A percentile compares a stretch with the other conserved stretches of the same genome.
phyloP scores from a whole-genome alignment of 2,888 invertebrate genomes.

The Acrobasis repandana region DNA sequence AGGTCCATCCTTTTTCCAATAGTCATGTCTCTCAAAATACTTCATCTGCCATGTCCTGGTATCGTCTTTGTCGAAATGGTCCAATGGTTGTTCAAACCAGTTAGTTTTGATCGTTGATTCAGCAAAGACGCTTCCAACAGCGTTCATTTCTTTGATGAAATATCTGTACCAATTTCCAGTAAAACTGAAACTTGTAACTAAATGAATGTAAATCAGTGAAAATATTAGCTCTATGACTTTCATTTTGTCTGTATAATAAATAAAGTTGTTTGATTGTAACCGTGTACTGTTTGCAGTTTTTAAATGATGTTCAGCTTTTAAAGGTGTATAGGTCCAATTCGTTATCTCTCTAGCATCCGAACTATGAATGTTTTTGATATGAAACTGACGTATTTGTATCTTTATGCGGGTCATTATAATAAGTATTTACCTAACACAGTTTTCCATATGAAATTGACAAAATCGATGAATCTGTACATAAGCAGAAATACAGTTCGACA shows the following conservation, averaged over 20 bases:
- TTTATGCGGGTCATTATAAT: slow-evolving; percentile 24
- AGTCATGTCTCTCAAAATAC: slow-evolving; percentile 60
- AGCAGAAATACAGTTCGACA: background rate
- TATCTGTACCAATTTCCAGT: slow-evolving; percentile 48
- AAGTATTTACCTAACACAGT: background rate
- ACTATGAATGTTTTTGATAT: slow-evolving; percentile 13
- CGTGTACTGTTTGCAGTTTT: background rate
- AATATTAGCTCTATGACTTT: slow-evolving; percentile 34
- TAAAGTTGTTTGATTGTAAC: background rate
- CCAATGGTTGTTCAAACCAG: slow-evolving; percentile 64
- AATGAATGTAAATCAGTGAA: slow-evolving; percentile 35
- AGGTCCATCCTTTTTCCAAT: slow-evolving; percentile 58
- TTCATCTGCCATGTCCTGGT: slow-evolving; percentile 63
- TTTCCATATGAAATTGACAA: background rate
- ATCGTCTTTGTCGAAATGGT: slow-evolving; percentile 60
- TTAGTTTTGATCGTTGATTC: slow-evolving; percentile 38
- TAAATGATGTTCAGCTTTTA: background rate
- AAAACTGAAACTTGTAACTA: slow-evolving; percentile 42
- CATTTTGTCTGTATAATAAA: slow-evolving; percentile 29
- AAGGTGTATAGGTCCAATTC: background rate
- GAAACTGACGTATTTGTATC: background rate
- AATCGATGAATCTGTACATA: background rate
- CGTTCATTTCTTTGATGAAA: slow-evolving; percentile 45
- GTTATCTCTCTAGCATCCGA: slow-evolving; percentile 11
- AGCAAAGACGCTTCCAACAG: slow-evolving; percentile 35